Evolutionary conservation across 2,797 vertebrate genomes (phyloP), one percentile per base, ranked within the genome.

Genomic region (Gobionotothen gibberifrons): DNA sequence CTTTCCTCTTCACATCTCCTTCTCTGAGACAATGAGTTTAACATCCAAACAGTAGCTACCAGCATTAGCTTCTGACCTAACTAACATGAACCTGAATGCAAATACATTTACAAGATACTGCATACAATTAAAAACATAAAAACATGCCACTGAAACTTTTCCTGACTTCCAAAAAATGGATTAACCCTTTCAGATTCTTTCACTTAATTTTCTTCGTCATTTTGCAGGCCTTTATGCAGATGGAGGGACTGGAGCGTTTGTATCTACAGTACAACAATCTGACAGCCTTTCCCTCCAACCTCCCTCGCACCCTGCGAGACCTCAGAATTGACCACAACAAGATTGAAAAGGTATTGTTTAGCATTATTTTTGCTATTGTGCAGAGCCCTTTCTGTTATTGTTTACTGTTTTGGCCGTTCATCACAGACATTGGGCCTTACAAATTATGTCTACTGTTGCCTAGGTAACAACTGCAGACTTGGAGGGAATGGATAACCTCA

Each of bases 201-300:
- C 32, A 36, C 8, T 36, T 36, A 36, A 12, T 81, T 40, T 11
- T 49, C 10, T 5, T 9, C 14, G 14, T 74, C 1, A 12, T 51
- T 64, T 57, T 62, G 15, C n/a, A 94, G 93, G 93, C 95, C 29
- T 98, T 99, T 49, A 91, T 95, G 78, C 96, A 95, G 87, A 83
- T 98, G 88, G 85, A 60, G 52, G 86, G 63, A 44, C 81, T 99
- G 68, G 94, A 99, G 87, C 95, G 97, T 74, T 83, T 99, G 16
- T 99, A 99, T 90, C 86, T 99, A 65, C 96, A 97, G 58, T 95
- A 98, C 92, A 99, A 99, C 91, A 97, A 97, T 85, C 86, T 99
- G 78, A 98, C 94, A 40, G 90, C 92, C 69, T 85, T 99, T 75
- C 98, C 98, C 0, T 40, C 92, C 21, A 96, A 94, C 2, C 92